Base-by-base conservation (phyloP, 64 coral and sea anemone genomes). In the Montipora cactus region DNA sequence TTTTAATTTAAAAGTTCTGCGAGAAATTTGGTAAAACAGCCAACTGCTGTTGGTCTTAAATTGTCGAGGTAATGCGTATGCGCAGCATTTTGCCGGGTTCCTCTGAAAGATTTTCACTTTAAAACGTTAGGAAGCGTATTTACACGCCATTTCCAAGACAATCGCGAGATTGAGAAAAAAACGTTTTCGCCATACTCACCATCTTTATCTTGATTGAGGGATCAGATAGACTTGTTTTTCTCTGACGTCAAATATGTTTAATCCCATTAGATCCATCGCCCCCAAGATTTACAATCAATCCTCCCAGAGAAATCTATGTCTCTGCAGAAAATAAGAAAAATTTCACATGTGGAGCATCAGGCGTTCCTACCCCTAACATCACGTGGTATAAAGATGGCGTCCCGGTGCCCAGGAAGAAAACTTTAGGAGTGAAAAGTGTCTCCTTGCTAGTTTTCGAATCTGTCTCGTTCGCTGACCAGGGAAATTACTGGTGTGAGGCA, bases 401-500 rank as follows among this genome's bases (percentile, higher is more conserved):
- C 7, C 66, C 47, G 5, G 18, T 86, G 19, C 2, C 45, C 14
- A 23, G 62, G 7, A 22, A 19, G 44, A 86, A 70, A 44, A 86
- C 67, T 3, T n/a, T 2, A 2, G 19, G n/a, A 10, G 16, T 52
- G 8, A 69, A 72, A 8, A 59, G 64, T 2, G 15, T 72, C 28
- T 86, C 82, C 4, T 6, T 19, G 5, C 21, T 86, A 72, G 22
- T 28, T 12, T 21, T 86, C 18, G 47, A 86, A 86, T 3, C 19
- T 7, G 82, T 71, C 10, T 21, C 45, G 51, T 8, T 44, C 47
- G 11, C 44, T 16, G 3, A 72, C 19, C 19, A 71, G 45, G 82
- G 82, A 3, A 44, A 50, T 18, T 86, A 86, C 47, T 86, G 82
- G 82, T 86, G 82, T 47, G 66, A 86, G 44, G 82, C 82, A 72